These are phyloP conservation scores for Ovis aries DNA, from an alignment of 2,113 vertebrate genomes.

Conservation along the genomic window DNA sequence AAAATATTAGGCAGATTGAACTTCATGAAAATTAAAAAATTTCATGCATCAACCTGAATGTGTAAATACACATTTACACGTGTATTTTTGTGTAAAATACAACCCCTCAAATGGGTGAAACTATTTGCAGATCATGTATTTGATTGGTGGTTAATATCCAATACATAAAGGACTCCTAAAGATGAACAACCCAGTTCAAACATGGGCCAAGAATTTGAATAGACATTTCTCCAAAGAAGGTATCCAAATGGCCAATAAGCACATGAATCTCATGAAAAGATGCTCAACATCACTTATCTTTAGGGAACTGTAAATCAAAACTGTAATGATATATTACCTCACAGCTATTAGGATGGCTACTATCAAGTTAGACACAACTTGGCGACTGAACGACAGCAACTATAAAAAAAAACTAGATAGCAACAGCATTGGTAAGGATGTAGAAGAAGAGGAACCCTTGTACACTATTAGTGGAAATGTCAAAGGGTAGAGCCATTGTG, in stretches of 20 bases:
- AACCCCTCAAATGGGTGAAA: background rate
- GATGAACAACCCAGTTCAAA: background rate
- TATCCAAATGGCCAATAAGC: background rate
- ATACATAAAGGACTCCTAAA: background rate
- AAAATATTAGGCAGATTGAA: background rate
- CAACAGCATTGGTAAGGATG: background rate
- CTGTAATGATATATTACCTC: background rate
- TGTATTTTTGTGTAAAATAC: background rate
- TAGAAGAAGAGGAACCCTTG: background rate
- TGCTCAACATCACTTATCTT: background rate
- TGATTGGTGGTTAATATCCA: background rate
- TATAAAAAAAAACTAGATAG: background rate
- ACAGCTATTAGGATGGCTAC: background rate
- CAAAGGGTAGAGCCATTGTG: background rate
- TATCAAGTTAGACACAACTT: background rate
- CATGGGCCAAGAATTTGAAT: background rate
- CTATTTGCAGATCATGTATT: background rate
- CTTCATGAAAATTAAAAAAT: background rate
- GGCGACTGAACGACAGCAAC: accelerated
- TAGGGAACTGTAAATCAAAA: background rate
- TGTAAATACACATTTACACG: too few relatives aligned
- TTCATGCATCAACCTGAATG: background rate
- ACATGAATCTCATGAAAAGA: background rate
- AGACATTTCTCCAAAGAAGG: background rate
- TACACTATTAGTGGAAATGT: background rate